phyloP scores from a whole-genome alignment of 2,888 invertebrate species.

The Drosophila koepferae region DNA sequence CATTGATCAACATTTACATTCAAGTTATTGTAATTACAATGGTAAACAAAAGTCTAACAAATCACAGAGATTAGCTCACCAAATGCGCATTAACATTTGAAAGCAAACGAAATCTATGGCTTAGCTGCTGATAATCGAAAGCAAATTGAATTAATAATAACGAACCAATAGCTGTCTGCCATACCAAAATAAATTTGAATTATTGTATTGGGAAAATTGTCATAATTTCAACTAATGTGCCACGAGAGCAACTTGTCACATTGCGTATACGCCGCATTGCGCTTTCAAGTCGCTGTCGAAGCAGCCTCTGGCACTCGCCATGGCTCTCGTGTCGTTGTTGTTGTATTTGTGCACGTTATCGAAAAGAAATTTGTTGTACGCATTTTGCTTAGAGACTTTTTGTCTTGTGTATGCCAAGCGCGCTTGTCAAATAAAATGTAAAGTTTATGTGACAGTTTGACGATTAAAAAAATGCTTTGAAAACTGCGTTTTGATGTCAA shows the following conservation, averaged over 20 bases:
- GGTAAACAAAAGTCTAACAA: conserved; percentile 58
- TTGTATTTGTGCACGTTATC: conserved; percentile 53
- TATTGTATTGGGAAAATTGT: conserved; percentile 73
- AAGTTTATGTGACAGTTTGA: conserved; percentile 79
- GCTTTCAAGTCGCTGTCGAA: conserved; percentile 25
- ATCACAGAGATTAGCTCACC: conserved; percentile 59
- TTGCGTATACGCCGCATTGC: conserved; percentile 42
- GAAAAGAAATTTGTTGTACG: conserved; percentile 68
- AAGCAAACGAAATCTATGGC: conserved; percentile 43
- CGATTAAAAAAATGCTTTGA: conserved; percentile 75
- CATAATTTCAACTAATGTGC: conserved; percentile 79
- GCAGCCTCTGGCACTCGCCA: background rate
- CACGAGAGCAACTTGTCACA: conserved; percentile 35
- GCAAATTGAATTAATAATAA: conserved; percentile 76
- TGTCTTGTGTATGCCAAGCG: conserved; percentile 68
- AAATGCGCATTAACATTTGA: conserved; percentile 54
- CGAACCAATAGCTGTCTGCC: conserved; percentile 65
- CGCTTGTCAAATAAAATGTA: conserved; percentile 79
- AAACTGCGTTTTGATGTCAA: conserved; percentile 72
- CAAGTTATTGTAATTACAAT: conserved; percentile 58
- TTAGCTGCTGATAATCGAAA: conserved; percentile 71
- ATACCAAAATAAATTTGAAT: conserved; percentile 63
- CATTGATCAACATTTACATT: conserved; percentile 34
- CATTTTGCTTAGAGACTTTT: conserved; percentile 28
- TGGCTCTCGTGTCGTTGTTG: background rate